A percentile compares a stretch with the other conserved stretches of the same genome.
Evolutionary conservation across 2,113 vertebrate genomes (phyloP).

Genomic region (Paramisgurnus dabryanus): DNA sequence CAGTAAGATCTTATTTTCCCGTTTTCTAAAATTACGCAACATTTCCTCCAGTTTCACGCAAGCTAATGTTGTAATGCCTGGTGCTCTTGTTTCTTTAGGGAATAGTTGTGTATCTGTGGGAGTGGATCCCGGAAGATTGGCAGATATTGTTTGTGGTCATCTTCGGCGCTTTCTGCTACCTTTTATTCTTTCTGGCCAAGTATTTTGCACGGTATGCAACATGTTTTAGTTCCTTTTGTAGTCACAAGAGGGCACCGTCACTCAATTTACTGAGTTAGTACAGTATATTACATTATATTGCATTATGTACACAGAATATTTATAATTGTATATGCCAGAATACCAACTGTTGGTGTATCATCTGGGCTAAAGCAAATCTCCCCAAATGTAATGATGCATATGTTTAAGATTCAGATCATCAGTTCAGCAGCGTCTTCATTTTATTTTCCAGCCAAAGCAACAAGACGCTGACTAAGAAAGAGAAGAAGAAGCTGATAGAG

Average conservation of each 20-base stretch:
- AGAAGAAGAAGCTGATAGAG: conserved; percentile 71
- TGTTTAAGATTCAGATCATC: neutral
- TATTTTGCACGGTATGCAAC: conserved; percentile 73
- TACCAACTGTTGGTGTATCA: too few species aligned
- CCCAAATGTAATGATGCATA: too few species aligned
- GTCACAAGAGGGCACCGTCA: conserved; percentile 42
- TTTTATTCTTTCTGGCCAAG: conserved; percentile 72
- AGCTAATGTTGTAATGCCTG: neutral
- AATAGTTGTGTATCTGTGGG: conserved; percentile 72
- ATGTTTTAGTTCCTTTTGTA: neutral
- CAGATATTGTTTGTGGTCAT: conserved; percentile 71
- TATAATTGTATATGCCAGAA: too few species aligned
- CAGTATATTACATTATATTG: too few species aligned
- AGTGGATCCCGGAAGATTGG: conserved; percentile 77
- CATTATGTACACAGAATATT: too few species aligned
- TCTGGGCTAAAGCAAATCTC: too few species aligned
- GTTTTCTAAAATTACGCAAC: too few species aligned
- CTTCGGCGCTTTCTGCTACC: conserved; percentile 70
- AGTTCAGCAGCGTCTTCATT: conserved; percentile 8
- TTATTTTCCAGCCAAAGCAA: conserved; percentile 61
- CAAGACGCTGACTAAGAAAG: conserved; percentile 74
- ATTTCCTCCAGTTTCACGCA: neutral
- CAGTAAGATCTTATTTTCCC: conserved; percentile 57
- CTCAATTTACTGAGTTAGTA: too few species aligned
- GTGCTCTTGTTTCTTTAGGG: conserved; percentile 59